Evolutionary conservation across 2,113 vertebrate genomes (phyloP), one percentile per base, ranked within the genome.

Genomic region (Tautogolabrus adspersus): DNA sequence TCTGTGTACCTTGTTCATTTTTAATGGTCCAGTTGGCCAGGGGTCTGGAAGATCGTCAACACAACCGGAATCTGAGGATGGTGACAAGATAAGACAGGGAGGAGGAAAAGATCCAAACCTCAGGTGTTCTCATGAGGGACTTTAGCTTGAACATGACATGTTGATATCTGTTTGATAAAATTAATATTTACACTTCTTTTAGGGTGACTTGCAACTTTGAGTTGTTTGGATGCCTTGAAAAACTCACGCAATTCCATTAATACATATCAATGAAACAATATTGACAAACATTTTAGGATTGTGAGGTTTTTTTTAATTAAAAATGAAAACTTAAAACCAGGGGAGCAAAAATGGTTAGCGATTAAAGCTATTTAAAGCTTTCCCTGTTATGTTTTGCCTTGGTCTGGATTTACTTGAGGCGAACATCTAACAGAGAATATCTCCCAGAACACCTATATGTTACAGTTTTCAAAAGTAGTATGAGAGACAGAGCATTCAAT

Each of bases 41-140:
- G 30, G 65, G 52, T 81, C 65, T 81, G 62, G 21, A 78, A 37
- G 65, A 79, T 71, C 66, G 77, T 77, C 88, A 90, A 90, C 83
- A 86, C 6, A 2, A 38, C 56, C 76, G 67, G 47, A 75, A 72
- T 47, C 38, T n/a, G 72, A 56, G 66, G 58, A 79, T 44, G 58
- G 52, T 9, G 81, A 72, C 66, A 74, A 55, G 51, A 56, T 44
- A 16, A 75, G 66, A 74, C 16, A 37, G 46, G 23, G 58, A 62
- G 57, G 61, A 71, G 68, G 60, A 63, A 44, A 19, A 58, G 54
- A 57, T 19, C 38, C 40, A 8, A 6, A 8, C 21, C 16, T 55
- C 34, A 60, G 44, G 42, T 30, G 3, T 52, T 3, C 22, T 42
- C 56, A 37, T 38, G 19, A 49, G 23, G 46, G 44, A 37, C 15